Evolutionary conservation across 2,113 vertebrate genomes (phyloP).

Genomic region (Neofelis nebulosa): DNA sequence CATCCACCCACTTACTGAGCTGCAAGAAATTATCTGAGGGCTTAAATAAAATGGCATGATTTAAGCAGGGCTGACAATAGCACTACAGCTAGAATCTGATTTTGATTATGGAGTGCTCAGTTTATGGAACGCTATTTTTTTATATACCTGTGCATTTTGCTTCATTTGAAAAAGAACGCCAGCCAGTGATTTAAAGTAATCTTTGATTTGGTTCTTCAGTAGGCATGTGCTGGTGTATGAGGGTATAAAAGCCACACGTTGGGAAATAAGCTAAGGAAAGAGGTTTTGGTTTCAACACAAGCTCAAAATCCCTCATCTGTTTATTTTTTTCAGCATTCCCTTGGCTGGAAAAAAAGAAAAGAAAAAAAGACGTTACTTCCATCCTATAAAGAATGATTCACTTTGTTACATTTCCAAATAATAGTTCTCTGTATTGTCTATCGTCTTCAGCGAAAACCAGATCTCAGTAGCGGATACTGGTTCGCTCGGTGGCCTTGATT

Average conservation of each 20-base stretch:
- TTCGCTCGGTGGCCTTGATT: constrained; percentile 8
- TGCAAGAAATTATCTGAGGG: constrained; percentile 55
- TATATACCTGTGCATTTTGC: constrained; percentile 63
- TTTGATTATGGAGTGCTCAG: constrained; percentile 66
- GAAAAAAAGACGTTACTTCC: neutral
- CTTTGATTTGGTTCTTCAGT: constrained; percentile 71
- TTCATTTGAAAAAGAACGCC: constrained; percentile 65
- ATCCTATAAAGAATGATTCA: neutral
- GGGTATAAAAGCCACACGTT: constrained; percentile 32
- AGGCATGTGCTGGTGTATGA: constrained; percentile 24
- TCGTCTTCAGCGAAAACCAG: neutral
- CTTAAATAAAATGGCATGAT: constrained; percentile 54
- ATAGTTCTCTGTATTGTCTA: constrained; percentile 18
- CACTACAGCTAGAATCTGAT: constrained; percentile 61
- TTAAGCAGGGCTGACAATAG: constrained; percentile 65
- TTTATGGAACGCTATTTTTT: constrained; percentile 63
- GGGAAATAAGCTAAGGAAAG: constrained; percentile 74
- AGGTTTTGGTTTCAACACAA: constrained; percentile 59
- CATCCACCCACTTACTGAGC: constrained; percentile 60
- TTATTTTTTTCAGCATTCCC: constrained; percentile 54
- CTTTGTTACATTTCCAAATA: constrained; percentile 54
- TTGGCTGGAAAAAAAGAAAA: neutral
- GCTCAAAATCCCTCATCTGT: constrained; percentile 74
- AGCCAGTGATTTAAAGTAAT: constrained; percentile 68
- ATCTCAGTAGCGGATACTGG: constrained; percentile 11